A percentile compares a stretch with the other conserved stretches of the same genome.
Conservation (phyloP, 2,113 vertebrate species). For the Chlorodrepanis virens region DNA sequence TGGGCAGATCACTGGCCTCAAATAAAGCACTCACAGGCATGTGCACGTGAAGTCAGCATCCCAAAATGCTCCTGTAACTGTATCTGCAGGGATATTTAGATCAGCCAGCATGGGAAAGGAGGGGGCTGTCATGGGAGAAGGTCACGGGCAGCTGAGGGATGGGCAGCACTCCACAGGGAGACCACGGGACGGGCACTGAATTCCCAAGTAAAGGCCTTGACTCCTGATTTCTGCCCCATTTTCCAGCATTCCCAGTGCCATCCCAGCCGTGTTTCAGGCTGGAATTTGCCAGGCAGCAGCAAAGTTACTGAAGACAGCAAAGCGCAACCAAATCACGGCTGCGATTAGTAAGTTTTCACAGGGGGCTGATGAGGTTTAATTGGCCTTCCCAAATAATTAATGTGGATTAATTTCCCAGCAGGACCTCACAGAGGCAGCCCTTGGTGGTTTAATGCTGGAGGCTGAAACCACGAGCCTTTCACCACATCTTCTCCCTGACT, state of each 20-base stretch:
- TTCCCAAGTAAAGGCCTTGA: background rate
- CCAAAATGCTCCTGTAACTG: background rate
- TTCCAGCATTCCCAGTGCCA: background rate
- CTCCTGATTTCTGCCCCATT: background rate
- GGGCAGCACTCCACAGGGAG: background rate
- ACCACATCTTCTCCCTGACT: background rate
- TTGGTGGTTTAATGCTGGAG: background rate
- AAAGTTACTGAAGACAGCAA: background rate
- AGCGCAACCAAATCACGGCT: fast-evolving
- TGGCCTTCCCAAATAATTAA: background rate
- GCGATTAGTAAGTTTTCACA: fast-evolving
- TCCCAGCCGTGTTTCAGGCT: fast-evolving
- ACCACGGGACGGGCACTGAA: fast-evolving
- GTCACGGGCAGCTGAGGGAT: background rate
- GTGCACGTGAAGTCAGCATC: background rate
- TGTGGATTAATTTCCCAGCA: background rate
- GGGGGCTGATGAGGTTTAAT: background rate
- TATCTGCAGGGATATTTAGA: background rate
- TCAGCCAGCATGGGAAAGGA: background rate
- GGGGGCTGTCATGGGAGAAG: conserved; percentile 1
- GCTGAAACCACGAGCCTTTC: background rate
- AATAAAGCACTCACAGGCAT: background rate
- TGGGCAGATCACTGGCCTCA: background rate
- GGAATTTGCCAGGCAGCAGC: background rate
- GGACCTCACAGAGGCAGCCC: background rate